Evolutionary conservation across 2,113 vertebrate genomes (phyloP).

Genomic region (Rhea americana): DNA sequence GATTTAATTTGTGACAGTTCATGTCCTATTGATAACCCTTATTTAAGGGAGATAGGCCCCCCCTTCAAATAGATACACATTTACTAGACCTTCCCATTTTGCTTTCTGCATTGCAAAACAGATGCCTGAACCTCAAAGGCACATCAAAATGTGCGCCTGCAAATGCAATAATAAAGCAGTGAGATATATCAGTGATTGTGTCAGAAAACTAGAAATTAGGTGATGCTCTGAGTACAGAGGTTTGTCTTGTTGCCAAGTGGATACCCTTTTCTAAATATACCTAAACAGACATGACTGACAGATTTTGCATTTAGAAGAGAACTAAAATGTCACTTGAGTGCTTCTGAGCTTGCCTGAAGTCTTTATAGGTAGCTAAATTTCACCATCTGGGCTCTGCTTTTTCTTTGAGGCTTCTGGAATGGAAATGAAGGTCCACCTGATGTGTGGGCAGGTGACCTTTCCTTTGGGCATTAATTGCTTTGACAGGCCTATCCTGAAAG

Average conservation of each 20-base stretch:
- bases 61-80: rapidly evolving
- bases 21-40: neutral
- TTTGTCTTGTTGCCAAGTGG: neutral
- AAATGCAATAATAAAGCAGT: neutral
- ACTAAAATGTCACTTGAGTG: neutral
- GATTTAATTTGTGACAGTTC: neutral
- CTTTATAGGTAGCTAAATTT: neutral
- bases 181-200: neutral
- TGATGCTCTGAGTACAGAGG: neutral
- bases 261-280: neutral
- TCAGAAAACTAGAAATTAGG: neutral
- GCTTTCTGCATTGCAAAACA: neutral
- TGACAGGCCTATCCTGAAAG: neutral
- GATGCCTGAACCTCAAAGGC: neutral
- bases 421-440: neutral
- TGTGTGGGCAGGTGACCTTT: neutral
- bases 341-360: neutral
- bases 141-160: neutral
- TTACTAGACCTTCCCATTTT: neutral
- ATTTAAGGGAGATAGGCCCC: neutral
- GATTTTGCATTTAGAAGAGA: neutral
- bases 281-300: neutral
- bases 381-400: neutral
- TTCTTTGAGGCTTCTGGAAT: neutral
- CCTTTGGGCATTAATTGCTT: neutral